phyloP scores from a whole-genome alignment of 2,113 vertebrate species.

The Stomatorhinus ivindoensis region DNA sequence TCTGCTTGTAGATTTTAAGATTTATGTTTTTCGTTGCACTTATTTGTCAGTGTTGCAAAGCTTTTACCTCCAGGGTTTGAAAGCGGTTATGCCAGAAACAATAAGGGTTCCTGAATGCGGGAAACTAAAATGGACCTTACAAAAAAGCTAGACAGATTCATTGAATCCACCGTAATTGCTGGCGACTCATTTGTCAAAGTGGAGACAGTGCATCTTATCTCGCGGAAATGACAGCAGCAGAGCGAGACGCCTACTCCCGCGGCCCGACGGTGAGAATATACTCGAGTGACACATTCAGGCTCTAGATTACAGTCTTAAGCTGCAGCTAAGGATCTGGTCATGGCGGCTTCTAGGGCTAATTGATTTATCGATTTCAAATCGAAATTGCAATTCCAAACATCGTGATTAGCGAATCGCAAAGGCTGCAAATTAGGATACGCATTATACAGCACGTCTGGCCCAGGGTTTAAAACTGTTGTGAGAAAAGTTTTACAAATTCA shows the following conservation, averaged over 20 bases:
- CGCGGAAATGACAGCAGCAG: not conserved
- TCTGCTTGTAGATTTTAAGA: not conserved
- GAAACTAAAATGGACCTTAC: not conserved
- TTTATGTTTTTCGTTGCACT: not conserved
- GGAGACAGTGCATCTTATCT: not conserved
- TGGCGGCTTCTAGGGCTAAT: not conserved
- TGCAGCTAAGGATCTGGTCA: not conserved
- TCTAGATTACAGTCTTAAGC: not conserved
- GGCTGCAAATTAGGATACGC: too few relatives aligned
- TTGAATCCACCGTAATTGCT: not conserved
- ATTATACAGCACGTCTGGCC: too few relatives aligned
- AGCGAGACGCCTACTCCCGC: not conserved
- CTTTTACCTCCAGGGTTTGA: not conserved
- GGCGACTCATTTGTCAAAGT: not conserved
- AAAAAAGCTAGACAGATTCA: not conserved
- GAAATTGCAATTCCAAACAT: too few relatives aligned
- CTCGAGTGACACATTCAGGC: not conserved
- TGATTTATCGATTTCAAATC: too few relatives aligned
- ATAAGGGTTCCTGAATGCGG: not conserved
- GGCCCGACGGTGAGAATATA: not conserved
- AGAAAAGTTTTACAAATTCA: too few relatives aligned
- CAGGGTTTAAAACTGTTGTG: too few relatives aligned
- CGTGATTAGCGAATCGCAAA: too few relatives aligned
- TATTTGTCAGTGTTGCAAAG: not conserved
- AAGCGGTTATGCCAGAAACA: not conserved